Percentiles rank a stretch among this genome's conserved stretches.
Conservation (phyloP, 64 coral and sea anemone genomes). For the Montipora foliosa region DNA sequence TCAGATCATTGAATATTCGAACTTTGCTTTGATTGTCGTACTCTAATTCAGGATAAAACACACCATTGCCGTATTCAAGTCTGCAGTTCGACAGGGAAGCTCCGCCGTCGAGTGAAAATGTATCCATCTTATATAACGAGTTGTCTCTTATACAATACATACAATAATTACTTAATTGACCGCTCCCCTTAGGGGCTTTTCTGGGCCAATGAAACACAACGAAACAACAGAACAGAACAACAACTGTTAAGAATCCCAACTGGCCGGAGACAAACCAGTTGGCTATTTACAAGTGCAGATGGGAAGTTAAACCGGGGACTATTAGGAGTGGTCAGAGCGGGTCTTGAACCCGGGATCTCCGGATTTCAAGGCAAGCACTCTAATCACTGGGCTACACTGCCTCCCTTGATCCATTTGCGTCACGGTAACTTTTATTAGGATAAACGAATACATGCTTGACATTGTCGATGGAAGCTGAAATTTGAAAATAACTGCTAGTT, state of each 20-base stretch:
- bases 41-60: neutral
- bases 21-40: conserved; percentile 2
- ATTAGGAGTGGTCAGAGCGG: no score
- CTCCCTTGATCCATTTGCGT: neutral
- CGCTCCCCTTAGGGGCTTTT: no score
- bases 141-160: neutral
- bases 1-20: neutral
- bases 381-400: no score
- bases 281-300: no score
- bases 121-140: neutral
- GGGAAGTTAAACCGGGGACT: no score
- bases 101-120: neutral
- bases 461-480: neutral
- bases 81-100: neutral
- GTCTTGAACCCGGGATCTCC: no score
- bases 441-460: neutral
- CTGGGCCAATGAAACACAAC: no score
- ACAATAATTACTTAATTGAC: no score
- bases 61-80: neutral
- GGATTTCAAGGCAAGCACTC: no score
- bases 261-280: no score
- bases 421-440: neutral
- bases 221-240: no score
- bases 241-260: no score
- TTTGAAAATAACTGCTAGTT: neutral